These are phyloP conservation scores for Donacobius atricapilla DNA, from an alignment of 2,113 vertebrate genomes.

Conservation along the genomic window DNA sequence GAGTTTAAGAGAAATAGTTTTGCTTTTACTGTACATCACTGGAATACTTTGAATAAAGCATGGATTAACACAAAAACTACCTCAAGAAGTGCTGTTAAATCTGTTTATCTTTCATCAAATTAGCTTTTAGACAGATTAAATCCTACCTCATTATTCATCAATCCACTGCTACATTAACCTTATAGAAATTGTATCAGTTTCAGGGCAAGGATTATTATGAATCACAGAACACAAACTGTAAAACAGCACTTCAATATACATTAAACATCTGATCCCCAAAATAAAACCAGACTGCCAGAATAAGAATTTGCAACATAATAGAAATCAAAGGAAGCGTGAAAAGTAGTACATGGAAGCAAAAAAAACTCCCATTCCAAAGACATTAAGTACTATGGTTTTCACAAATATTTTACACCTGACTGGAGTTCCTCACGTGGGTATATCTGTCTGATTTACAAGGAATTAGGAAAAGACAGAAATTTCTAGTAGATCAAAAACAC, in stretches of 20 bases:
- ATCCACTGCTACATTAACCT: not conserved
- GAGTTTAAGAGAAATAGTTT: not conserved
- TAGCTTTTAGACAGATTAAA: not conserved
- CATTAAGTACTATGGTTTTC: not conserved
- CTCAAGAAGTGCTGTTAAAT: not conserved
- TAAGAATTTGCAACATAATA: not conserved
- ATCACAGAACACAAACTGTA: not conserved
- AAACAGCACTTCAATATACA: not conserved
- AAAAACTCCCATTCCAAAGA: too few relatives aligned
- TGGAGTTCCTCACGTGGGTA: not conserved
- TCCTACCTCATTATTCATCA: not conserved
- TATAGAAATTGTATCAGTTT: not conserved
- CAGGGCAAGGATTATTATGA: not conserved
- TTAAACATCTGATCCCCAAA: not conserved
- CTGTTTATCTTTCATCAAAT: slow-evolving; percentile 3
- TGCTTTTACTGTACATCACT: not conserved
- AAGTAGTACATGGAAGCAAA: not conserved
- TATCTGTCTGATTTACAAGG: not conserved
- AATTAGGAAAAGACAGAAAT: not conserved
- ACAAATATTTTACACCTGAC: not conserved
- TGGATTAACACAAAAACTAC: not conserved
- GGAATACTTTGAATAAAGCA: not conserved
- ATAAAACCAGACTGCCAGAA: not conserved
- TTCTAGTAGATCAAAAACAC: not conserved
- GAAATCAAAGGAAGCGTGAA: not conserved